These are phyloP conservation scores for Ornithorhynchus anatinus DNA, from an alignment of 2,113 vertebrate species.

Conservation along the genomic window DNA sequence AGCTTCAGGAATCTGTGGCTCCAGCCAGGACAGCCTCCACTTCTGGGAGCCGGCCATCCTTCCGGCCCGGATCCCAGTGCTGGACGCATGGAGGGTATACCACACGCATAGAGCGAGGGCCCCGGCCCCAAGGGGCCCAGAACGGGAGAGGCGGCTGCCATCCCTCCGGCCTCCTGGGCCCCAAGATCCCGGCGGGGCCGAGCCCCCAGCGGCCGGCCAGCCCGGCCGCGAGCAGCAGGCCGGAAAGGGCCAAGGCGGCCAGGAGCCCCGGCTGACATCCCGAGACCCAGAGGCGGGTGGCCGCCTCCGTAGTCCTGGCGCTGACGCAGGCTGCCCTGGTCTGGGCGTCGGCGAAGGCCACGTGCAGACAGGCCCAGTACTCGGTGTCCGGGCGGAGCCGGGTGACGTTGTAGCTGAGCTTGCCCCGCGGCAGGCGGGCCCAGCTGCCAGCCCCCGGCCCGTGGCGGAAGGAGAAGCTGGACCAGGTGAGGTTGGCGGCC, in stretches of 20 bases:
- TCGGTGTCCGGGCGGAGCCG: conserved; percentile 85
- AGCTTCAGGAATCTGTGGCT: conserved; percentile 52
- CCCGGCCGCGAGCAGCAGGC: conserved; percentile 74
- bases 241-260: conserved; percentile 61
- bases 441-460: conserved; percentile 49
- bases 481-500: conserved; percentile 88
- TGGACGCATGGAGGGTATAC: conserved; percentile 61
- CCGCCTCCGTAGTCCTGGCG: conserved; percentile 79
- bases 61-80: conserved; percentile 64
- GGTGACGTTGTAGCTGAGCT: conserved; percentile 87
- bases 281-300: conserved; percentile 55
- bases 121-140: conserved; percentile 50
- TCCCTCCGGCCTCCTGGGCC: not conserved
- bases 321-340: conserved; percentile 71
- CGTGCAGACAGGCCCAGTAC: conserved; percentile 88
- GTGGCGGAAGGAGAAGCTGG: conserved; percentile 51
- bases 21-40: conserved; percentile 47
- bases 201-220: conserved; percentile 21
- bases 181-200: not conserved
- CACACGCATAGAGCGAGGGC: conserved; percentile 30
- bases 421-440: conserved; percentile 85
- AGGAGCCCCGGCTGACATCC: conserved; percentile 63
- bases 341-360: conserved; percentile 68
- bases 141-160: conserved; percentile 6
- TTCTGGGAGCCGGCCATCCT: conserved; percentile 32